Evolutionary conservation across 2,113 vertebrate genomes (phyloP), one percentile per base, ranked within the genome.

Genomic region (Hymenochirus boettgeri): DNA sequence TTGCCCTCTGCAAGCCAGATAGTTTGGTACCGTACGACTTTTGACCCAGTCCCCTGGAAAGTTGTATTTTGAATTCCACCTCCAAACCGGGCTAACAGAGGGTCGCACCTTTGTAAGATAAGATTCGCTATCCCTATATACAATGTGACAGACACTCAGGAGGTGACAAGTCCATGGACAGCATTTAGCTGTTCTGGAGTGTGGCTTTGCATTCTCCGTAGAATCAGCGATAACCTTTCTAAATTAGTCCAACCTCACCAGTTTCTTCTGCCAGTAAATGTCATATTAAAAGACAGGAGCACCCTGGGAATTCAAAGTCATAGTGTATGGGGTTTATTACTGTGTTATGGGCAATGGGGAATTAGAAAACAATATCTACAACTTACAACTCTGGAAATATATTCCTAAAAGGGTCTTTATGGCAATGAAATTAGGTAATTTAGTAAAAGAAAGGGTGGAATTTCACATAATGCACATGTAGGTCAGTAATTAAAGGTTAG

Each of bases 11-110:
- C 19, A 22, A 22, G 19, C 11, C 10, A 42, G 19, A 19, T 18
- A 21, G 22, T 48, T 19, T 2, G 10, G 18, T 48, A 48, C 7
- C 7, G 52, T n/a, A 6, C 17, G 46, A 58, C 64, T 22, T 42
- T 10, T 66, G 55, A 37, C 55, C 55, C 37, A 7, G 13, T 22
- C 4, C 55, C 8, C 22, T 1, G 45, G 23, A 18, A 55, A 58
- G 55, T 66, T 66, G 64, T 51, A 58, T 58, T 58, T 66, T 66
- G 58, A 45, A 55, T 37, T 39, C 35, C 17, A 27, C 22, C 48
- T 22, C 4, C n/a, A 22, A 51, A 66, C 25, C 58, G 63, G 11
- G 22, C 31, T 59, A 66, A 66, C 64, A 51, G 64, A 21, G 35
- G 64, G 64, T 66, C 64, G 39, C 27, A 12, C 64, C 55, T 29